Evolutionary conservation across 2,888 invertebrate species (phyloP).

Genomic region (Cheilosia impressa): DNA sequence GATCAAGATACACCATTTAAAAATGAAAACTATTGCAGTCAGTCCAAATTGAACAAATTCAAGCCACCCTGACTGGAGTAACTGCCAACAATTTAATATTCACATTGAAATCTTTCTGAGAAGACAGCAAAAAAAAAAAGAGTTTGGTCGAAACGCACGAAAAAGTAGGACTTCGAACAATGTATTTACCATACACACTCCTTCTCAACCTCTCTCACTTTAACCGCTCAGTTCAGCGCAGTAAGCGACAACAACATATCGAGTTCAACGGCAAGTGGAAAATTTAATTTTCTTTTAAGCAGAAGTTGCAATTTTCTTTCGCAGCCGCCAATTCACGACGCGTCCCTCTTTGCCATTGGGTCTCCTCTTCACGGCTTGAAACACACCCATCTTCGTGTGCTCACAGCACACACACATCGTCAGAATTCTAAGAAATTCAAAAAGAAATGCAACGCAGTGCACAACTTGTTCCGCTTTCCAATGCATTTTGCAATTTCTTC

Average conservation of each 20-base stretch:
- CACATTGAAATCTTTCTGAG: not conserved
- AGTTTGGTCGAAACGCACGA: conserved; percentile 2
- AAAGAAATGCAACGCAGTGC: conserved; percentile 71
- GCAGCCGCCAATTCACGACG: conserved; percentile 14
- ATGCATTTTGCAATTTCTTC: conserved; percentile 71
- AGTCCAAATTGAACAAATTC: no score
- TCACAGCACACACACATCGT: conserved; percentile 14
- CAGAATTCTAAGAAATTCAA: conserved; percentile 70
- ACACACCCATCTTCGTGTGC: conserved; percentile 13
- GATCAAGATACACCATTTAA: no score
- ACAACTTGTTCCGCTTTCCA: conserved; percentile 75
- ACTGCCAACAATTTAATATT: no score
- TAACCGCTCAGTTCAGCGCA: conserved; percentile 6
- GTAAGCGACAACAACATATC: conserved; percentile 43
- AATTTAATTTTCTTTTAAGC: conserved; percentile 73
- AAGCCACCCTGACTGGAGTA: no score
- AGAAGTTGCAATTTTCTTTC: conserved; percentile 71
- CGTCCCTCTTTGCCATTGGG: not conserved
- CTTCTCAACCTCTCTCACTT: conserved; percentile 47
- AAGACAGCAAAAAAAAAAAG: not conserved
- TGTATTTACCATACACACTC: conserved; percentile 19
- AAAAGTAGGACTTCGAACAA: conserved; percentile 50
- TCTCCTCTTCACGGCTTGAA: conserved; percentile 28
- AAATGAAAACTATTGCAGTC: no score
- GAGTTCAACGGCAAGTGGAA: conserved; percentile 71